Conservation (phyloP, 2,888 invertebrate genomes). For the Microctonus brassicae region DNA sequence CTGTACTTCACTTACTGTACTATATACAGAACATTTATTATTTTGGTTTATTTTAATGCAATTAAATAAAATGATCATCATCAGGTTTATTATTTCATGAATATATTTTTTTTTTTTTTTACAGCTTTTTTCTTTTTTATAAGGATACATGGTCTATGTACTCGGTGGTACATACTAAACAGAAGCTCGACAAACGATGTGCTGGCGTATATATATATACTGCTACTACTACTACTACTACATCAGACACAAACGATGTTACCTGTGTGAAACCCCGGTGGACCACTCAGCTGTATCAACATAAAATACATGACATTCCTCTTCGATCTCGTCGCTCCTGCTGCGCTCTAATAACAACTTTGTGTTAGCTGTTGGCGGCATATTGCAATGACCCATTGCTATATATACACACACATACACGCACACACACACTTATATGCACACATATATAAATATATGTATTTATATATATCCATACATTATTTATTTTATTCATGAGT, state of each 20-base stretch:
- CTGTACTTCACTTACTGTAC: no score
- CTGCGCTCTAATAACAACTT: constrained; percentile 59
- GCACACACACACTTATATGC: not conserved
- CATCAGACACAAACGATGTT: not conserved
- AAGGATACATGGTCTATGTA: no score
- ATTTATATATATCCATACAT: not conserved
- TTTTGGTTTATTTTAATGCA: no score
- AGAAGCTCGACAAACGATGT: constrained; percentile 64
- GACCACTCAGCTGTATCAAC: constrained; percentile 70
- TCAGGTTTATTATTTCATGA: no score
- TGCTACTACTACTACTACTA: no score
- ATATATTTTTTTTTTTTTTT: not conserved
- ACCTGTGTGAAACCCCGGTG: constrained; percentile 49
- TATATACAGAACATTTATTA: no score
- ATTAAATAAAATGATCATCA: no score
- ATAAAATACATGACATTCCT: constrained; percentile 69
- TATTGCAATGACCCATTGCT: not conserved
- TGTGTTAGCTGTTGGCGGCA: constrained; percentile 11
- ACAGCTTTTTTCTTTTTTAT: constrained; percentile 1
- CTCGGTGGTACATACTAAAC: constrained; percentile 65
- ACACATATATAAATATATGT: not conserved
- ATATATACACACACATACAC: not conserved
- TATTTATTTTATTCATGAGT: not conserved
- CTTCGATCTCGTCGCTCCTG: constrained; percentile 58
- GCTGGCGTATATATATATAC: constrained; percentile 39